Conservation (phyloP, 2,113 vertebrate species). For the Poeciliopsis occidentalis region DNA sequence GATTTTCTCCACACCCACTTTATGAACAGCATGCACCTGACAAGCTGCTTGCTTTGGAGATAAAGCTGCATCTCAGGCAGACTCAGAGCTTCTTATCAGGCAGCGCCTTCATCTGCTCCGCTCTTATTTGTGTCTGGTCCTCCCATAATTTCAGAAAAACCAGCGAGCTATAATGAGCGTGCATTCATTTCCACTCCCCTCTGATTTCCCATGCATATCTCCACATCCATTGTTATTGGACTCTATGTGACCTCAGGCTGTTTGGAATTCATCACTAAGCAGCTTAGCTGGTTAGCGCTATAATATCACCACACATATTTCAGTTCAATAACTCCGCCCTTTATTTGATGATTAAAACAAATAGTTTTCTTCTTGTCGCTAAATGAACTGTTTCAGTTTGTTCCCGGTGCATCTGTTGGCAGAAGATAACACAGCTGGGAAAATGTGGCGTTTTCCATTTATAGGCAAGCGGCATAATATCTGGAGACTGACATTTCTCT, state of each 20-base stretch:
- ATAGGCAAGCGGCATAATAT: conserved; percentile 67
- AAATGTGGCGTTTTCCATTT: conserved; percentile 74
- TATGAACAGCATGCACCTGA: conserved; percentile 1
- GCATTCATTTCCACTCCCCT: conserved; percentile 30
- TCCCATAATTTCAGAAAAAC: conserved; percentile 39
- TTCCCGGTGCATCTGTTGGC: conserved; percentile 64
- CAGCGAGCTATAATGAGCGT: conserved; percentile 36
- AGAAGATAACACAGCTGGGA: conserved; percentile 18
- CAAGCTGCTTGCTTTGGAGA: too few relatives aligned
- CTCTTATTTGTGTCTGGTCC: background rate
- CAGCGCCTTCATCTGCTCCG: background rate
- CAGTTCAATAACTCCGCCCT: conserved; percentile 59
- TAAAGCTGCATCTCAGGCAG: background rate
- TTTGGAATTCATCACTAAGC: conserved; percentile 49
- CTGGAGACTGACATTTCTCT: too few relatives aligned
- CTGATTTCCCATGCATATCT: conserved; percentile 39
- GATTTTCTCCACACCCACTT: conserved; percentile 1
- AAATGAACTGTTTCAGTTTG: conserved; percentile 2
- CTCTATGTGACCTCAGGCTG: conserved; percentile 61
- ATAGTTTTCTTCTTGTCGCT: conserved; percentile 68
- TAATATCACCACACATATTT: conserved; percentile 37
- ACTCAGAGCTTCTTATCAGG: background rate
- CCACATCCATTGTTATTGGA: conserved; percentile 51
- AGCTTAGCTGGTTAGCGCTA: conserved; percentile 11
- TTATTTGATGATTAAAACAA: conserved; percentile 74